Base-by-base conservation (phyloP, 2,113 vertebrate species). In the Prinia subflava region DNA sequence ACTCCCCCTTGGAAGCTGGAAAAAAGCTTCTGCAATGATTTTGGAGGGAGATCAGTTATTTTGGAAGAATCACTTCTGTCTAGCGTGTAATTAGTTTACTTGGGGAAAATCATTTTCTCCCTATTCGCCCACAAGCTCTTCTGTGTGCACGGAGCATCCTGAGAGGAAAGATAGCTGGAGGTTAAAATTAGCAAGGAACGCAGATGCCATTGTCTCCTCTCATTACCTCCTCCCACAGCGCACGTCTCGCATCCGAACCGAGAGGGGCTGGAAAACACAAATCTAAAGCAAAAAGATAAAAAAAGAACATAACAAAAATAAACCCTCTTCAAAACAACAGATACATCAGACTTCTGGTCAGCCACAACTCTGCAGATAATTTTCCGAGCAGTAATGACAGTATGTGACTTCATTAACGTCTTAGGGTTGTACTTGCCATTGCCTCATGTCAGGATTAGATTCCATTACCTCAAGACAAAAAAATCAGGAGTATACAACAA, bases 181-280 rank as follows among this genome's bases (percentile, higher is more conserved):
- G 93, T 94, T 97, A 97, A 98, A 97, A 97, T 96, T 92, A 97
- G 94, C 87, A 75, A 7, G 35, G 20, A 87, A 70, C 5, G 6
- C 95, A 95, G 83, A 96, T 94, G 78, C 78, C 94, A 57, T 88
- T 96, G 63, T 95, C 50, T 94, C 83, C 95, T 90, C 88, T 89
- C 87, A 42, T 93, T 90, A 87, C 94, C 80, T 94, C 93, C 86
- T 77, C 97, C 94, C 82, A 86, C 93, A 68, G 64, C 11, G 49
- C 78, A 39, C 8, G 4, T 78, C 95, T 92, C 83, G 15, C 64
- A 27, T 82, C 89, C 55, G 69, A 78, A 70, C 39, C 3, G 6
- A 82, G 64, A 31, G 52, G 68, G 53, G 41, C 0, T 47, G 77
- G 55, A 94, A 92, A 86, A 96, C 68, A 82, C 87, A 88, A 89